Base-by-base conservation (phyloP, 1,140 invertebrate genomes). In the Laodelphax striatellus region DNA sequence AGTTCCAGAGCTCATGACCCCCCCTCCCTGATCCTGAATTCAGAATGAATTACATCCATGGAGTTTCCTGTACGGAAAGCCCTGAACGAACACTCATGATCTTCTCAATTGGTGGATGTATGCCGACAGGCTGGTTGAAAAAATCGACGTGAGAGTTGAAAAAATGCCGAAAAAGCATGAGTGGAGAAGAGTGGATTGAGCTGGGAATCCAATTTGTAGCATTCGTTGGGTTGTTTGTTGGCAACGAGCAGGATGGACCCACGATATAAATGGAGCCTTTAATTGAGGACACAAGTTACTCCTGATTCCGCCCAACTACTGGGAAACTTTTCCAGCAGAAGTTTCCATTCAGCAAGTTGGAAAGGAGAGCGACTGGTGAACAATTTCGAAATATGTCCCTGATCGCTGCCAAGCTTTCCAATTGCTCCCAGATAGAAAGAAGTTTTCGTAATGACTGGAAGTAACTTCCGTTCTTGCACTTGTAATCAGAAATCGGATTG, bases 251-350 rank as follows among this genome's bases (percentile, higher is more conserved):
- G 46, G 46, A 19, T 50, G 34, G 34, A 38, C 34, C 34, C 46
- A 22, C 16, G 46, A 19, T 50, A 50, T 50, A 50, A 50, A 50
- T 50, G 46, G 46, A 22, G 46, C 46, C 46, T 50, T 50, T 50
- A 50, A 50, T 50, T 50, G 46, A 50, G 46, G 46, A 50, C 46
- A 50, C 46, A 50, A 50, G 46, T 50, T 50, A 50, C 46, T 50
- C 46, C 46, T 50, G 46, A 50, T 50, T 50, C 14, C 46, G 14
- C 21, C 46, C 16, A 4, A 11, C 43, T 19, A 31, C 43, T 46
- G 5, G 9, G 46, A 6, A 50, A 50, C 6, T 17, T 50, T 50
- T 50, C n/a, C 14, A 19, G 16, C 21, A 50, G 21, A 50, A 50
- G 46, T 50, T 50, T 50, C 14, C 46, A 50, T 50, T 50, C 46